Evolutionary conservation across 1,140 invertebrate genomes (phyloP), one percentile per base, ranked within the genome.

Genomic region (Euglossa dilemma): DNA sequence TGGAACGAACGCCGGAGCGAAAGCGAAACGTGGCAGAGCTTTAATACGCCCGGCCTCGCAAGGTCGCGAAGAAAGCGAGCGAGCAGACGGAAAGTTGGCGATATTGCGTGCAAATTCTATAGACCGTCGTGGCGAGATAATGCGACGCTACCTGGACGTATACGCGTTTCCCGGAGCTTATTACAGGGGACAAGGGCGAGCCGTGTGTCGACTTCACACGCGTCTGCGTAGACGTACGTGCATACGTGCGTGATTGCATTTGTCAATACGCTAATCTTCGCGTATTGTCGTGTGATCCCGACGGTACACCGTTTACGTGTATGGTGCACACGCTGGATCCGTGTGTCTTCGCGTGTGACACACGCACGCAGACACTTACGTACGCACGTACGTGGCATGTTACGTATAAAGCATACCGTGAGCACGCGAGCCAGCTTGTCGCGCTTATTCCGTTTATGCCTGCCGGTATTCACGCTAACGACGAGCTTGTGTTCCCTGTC

Each of bases 91-190:
- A 87, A 84, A 87, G 81, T 87, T 84, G 83, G 54, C 36, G 80
- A 64, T 80, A 77, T 84, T 69, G 86, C 85, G 77, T 87, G 86
- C 57, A n/a, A 84, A 84, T 87, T 77, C 69, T 84, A 81, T 64
- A 84, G 72, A 18, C 64, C 71, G 36, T 28, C 73, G 50, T 36
- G 72, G 23, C 54, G 59, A 77, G 56, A 77, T 87, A 84, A 87
- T 78, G 25, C 67, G 72, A 70, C 63, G 47, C 28, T 67, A 56
- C 52, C 28, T 45, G 80, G 52, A 72, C 66, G 74, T 61, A 71
- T 25, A 78, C 28, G 59, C 56, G 66, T 67, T 75, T 81, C 56
- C 25, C 36, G n/a, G 47, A 78, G 52, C 67, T 84, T 59, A 75
- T 71, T 59, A 73, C 43, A 64, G 25, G 20, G 61, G 64, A 70